Conservation (phyloP, 2,797 vertebrate genomes). For the Simalia tracyae region DNA sequence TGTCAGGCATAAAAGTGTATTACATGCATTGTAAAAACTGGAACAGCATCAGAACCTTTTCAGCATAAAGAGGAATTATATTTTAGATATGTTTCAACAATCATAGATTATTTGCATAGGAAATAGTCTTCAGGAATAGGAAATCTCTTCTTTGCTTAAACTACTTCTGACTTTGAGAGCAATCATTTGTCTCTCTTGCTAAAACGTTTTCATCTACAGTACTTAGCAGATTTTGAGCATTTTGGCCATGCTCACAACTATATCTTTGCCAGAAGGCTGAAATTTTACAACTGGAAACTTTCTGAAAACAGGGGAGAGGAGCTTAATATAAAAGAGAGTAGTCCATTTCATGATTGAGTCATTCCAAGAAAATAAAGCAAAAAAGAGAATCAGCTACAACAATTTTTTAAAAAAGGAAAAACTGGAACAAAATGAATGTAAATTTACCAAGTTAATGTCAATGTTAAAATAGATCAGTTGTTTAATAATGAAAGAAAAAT, state of each 20-base stretch:
- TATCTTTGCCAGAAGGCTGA: not conserved
- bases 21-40: slow-evolving; percentile 8
- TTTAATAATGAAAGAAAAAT: not conserved
- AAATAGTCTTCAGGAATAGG: slow-evolving; percentile 26
- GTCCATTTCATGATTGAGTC: not conserved
- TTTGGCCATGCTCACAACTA: not conserved
- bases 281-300: not conserved
- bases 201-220: not conserved
- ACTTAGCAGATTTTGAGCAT: too few relatives aligned
- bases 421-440: not conserved
- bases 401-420: not conserved
- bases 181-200: not conserved
- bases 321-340: not conserved
- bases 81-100: slow-evolving; percentile 45
- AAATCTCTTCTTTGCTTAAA: slow-evolving; percentile 16
- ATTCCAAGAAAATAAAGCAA: not conserved
- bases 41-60: slow-evolving; percentile 22
- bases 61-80: slow-evolving; percentile 3
- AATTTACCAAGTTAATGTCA: not conserved
- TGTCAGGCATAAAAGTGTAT: slow-evolving; percentile 7
- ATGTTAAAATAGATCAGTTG: not conserved
- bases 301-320: not conserved
- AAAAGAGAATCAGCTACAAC: not conserved
- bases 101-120: slow-evolving; percentile 27
- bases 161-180: not conserved